Conservation (phyloP, 2,888 invertebrate species). For the Melieria omissa region DNA sequence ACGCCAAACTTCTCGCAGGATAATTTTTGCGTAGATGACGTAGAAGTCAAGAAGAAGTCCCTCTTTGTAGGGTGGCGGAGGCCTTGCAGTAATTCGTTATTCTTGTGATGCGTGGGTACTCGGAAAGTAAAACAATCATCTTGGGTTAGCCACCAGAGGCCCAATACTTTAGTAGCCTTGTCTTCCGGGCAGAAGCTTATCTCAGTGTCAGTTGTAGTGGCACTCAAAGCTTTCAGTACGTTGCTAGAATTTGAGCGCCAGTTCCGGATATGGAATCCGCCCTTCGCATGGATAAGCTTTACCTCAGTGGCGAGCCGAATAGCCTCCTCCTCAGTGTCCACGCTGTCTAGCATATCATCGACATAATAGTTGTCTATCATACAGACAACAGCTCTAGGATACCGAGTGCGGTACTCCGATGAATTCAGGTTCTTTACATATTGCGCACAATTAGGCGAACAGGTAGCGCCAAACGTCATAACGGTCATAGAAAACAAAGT, state of each 20-base stretch:
- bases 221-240: neutral
- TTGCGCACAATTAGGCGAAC: conserved; percentile 32
- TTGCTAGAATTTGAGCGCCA: conserved; percentile 27
- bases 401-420: neutral
- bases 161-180: conserved; percentile 24
- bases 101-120: conserved; percentile 5
- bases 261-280: conserved; percentile 22
- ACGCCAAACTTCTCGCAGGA: conserved; percentile 40
- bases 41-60: conserved; percentile 29
- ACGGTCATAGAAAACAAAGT: conserved; percentile 37
- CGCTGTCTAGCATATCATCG: conserved; percentile 31
- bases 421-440: conserved; percentile 34
- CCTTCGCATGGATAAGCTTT: conserved; percentile 16
- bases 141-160: conserved; percentile 37
- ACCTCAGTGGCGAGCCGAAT: conserved; percentile 18
- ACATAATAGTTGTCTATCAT: conserved; percentile 30
- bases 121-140: conserved; percentile 23
- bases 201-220: neutral
- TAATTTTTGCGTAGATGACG: conserved; percentile 34
- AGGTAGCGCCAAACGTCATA: conserved; percentile 33
- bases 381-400: conserved; percentile 22
- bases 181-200: conserved; percentile 12
- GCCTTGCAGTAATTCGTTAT: neutral
- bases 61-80: conserved; percentile 34
- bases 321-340: conserved; percentile 23